These are phyloP conservation scores for Poecilobothrus nobilitatus DNA, from an alignment of 2,888 invertebrate genomes.

Conservation along the genomic window DNA sequence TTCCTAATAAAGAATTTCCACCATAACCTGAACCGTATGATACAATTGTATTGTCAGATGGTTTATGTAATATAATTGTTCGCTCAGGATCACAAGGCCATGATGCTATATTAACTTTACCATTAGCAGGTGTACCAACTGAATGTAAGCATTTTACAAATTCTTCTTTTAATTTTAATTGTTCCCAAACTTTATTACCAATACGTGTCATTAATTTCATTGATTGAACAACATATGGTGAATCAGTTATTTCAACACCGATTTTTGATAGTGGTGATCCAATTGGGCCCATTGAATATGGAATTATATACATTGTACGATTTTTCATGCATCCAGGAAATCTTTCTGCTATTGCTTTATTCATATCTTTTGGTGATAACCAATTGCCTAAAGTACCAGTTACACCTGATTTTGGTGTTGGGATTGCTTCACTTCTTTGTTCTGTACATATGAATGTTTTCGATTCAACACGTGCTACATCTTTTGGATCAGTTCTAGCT, in stretches of 20 bases:
- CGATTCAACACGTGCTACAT: constrained; percentile 96
- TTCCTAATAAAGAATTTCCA: constrained; percentile 91
- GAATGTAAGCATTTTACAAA: constrained; percentile 92
- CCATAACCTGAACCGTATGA: constrained; percentile 88
- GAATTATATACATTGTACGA: constrained; percentile 96
- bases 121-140: constrained; percentile 66
- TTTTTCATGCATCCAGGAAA: constrained; percentile 86
- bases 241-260: constrained; percentile 95
- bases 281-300: constrained; percentile 97
- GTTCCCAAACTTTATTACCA: constrained; percentile 51
- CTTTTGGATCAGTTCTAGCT: constrained; percentile 90
- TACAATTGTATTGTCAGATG: constrained; percentile 41
- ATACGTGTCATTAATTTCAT: constrained; percentile 98
- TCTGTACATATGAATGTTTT: constrained; percentile 89
- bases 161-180: constrained; percentile 49
- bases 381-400: constrained; percentile 87
- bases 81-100: constrained; percentile 98
- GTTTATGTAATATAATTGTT: constrained; percentile 82
- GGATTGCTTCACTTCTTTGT: constrained; percentile 70
- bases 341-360: constrained; percentile 67
- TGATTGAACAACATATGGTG: constrained; percentile 92
- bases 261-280: constrained; percentile 92
- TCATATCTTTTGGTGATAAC: constrained; percentile 76
- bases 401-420: constrained; percentile 65
- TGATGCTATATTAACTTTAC: constrained; percentile 54